A percentile compares a stretch with the other conserved stretches of the same genome.
phyloP scores from a whole-genome alignment of 2,888 invertebrate genomes.

The Drepana falcataria region DNA sequence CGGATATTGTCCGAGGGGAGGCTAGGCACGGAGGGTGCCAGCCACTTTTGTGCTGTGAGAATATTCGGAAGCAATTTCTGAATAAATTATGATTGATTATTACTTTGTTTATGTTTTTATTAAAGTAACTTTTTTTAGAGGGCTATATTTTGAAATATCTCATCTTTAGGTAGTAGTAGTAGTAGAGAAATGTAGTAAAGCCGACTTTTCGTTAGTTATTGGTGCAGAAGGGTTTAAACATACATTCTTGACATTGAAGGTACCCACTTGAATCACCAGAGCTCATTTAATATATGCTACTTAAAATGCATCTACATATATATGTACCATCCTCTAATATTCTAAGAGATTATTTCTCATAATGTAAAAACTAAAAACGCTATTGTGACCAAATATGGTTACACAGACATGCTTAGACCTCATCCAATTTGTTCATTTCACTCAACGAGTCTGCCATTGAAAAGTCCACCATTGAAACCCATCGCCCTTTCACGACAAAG shows the following conservation, averaged over 20 bases:
- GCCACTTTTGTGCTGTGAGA: conserved; percentile 3
- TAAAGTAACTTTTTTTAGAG: neutral
- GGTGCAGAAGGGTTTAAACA: too few species aligned
- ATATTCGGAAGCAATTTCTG: conserved; percentile 1
- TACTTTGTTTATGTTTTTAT: neutral
- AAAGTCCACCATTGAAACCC: neutral
- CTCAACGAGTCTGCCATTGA: neutral
- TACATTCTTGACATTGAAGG: too few species aligned
- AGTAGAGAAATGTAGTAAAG: too few species aligned
- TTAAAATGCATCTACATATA: too few species aligned
- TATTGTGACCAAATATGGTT: neutral
- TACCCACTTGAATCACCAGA: too few species aligned
- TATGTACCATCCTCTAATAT: too few species aligned
- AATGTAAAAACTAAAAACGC: too few species aligned
- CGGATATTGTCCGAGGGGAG: conserved; percentile 29
- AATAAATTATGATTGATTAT: neutral
- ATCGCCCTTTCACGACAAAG: neutral
- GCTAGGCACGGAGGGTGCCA: conserved; percentile 10
- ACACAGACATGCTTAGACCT: neutral
- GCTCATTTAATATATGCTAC: too few species aligned
- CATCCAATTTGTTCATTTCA: neutral
- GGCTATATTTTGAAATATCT: too few species aligned
- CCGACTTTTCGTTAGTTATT: too few species aligned
- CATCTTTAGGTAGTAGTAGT: too few species aligned
- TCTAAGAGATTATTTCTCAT: too few species aligned